Percentiles rank a stretch among this genome's conserved stretches.
phyloP scores from a whole-genome alignment of 2,113 vertebrate genomes.

The Xiphias gladius region DNA sequence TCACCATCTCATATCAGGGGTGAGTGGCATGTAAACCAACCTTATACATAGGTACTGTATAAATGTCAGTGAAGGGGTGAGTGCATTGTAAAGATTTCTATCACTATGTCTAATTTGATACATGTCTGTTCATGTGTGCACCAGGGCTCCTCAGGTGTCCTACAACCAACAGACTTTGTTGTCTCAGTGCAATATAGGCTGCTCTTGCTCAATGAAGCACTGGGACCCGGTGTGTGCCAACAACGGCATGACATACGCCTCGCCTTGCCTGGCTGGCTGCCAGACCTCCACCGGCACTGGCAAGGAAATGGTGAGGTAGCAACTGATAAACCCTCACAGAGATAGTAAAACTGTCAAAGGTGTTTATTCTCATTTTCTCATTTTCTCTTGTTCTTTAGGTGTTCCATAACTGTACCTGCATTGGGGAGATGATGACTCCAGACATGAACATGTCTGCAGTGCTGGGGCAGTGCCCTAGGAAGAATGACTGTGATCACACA shows the following conservation, averaged over 20 bases:
- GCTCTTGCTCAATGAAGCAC: conserved; percentile 88
- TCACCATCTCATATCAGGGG: conserved; percentile 91
- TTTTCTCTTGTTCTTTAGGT: conserved; percentile 76
- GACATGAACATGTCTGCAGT: conserved; percentile 82
- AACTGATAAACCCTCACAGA: not conserved
- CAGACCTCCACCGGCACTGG: conserved; percentile 83
- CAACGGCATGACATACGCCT: conserved; percentile 92
- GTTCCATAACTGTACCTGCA: conserved; percentile 92
- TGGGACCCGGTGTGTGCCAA: conserved; percentile 95
- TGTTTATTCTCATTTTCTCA: not conserved
- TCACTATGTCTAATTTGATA: not conserved
- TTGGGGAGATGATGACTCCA: conserved; percentile 61
- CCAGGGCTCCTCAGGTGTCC: conserved; percentile 79
- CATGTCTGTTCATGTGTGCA: conserved; percentile 17
- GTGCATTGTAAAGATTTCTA: not conserved
- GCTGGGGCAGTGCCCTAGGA: conserved; percentile 89
- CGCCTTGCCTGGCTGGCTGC: conserved; percentile 94
- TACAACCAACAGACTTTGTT: conserved; percentile 83
- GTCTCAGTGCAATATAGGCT: conserved; percentile 91
- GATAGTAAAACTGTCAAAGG: not conserved
- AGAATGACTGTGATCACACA: conserved; percentile 77
- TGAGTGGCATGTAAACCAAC: conserved; percentile 66
- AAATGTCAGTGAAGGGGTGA: conserved; percentile 78
- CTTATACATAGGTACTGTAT: not conserved
- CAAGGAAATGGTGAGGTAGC: conserved; percentile 85